These are phyloP conservation scores for Megalops cyprinoides DNA, from an alignment of 2,797 vertebrate species.

Conservation along the genomic window DNA sequence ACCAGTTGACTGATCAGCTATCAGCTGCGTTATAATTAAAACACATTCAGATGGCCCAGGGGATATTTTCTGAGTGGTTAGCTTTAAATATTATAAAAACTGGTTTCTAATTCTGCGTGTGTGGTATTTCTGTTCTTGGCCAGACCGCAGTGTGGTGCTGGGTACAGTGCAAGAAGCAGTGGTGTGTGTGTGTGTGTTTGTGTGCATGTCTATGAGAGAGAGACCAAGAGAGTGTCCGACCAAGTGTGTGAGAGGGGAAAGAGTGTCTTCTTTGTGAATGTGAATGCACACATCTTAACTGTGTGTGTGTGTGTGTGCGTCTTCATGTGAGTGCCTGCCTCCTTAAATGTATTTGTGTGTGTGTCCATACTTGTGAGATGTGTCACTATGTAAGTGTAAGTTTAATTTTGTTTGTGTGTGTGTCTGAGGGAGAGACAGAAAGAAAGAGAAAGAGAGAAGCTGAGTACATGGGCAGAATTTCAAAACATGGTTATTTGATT, in stretches of 20 bases:
- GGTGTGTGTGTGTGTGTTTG: neutral
- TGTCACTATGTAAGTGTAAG: too few relatives aligned
- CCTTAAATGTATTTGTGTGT: too few relatives aligned
- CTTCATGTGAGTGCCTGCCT: neutral
- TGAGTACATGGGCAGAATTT: neutral
- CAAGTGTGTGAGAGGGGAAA: too few relatives aligned
- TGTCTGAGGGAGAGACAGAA: neutral
- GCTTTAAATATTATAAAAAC: neutral
- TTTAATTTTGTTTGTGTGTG: too few relatives aligned
- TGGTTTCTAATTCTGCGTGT: too few relatives aligned
- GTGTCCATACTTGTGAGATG: too few relatives aligned
- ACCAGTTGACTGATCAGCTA: neutral
- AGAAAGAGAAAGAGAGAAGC: neutral
- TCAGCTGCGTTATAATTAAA: neutral
- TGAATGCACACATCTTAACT: neutral
- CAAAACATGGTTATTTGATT: neutral
- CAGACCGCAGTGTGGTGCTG: too few relatives aligned
- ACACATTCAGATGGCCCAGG: neutral
- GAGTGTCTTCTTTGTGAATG: too few relatives aligned
- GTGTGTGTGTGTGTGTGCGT: neutral
- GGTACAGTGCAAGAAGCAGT: neutral
- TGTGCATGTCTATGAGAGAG: too few relatives aligned
- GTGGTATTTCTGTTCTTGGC: too few relatives aligned
- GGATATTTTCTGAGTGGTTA: neutral
- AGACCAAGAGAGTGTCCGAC: too few relatives aligned